Conservation (phyloP, 1,140 invertebrate species). For the Venustaconcha ellipsiformis region DNA sequence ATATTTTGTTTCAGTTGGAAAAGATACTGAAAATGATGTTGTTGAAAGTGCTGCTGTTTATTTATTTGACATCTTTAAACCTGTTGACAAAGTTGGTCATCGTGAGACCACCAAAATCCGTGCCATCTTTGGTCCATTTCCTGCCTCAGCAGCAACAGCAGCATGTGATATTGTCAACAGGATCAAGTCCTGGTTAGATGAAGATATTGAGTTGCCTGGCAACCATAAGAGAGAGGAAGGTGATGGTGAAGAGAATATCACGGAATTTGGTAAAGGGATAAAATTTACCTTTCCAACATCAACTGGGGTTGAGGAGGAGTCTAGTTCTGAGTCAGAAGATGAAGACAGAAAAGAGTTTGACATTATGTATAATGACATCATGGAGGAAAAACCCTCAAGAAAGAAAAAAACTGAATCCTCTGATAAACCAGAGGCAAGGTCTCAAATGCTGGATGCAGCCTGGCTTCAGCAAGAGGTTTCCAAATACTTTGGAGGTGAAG, state of each 20-base stretch:
- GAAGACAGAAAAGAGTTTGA: slow-evolving; percentile 65
- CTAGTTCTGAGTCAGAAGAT: slow-evolving; percentile 55
- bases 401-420: slow-evolving; percentile 9
- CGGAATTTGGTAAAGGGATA: slow-evolving; percentile 63
- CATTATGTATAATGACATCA: slow-evolving; percentile 64
- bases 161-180: slow-evolving; percentile 57
- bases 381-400: slow-evolving; percentile 16
- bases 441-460: slow-evolving; percentile 24
- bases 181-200: slow-evolving; percentile 59
- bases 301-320: slow-evolving; percentile 28
- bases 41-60: slow-evolving; percentile 77
- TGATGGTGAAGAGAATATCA: slow-evolving; percentile 44
- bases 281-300: slow-evolving; percentile 47
- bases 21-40: slow-evolving; percentile 72
- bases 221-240: slow-evolving; percentile 44
- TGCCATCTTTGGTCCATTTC: slow-evolving; percentile 65
- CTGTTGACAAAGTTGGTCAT: slow-evolving; percentile 73
- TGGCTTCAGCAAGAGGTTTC: slow-evolving; percentile 56
- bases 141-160: slow-evolving; percentile 58
- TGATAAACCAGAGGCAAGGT: not conserved
- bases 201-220: slow-evolving; percentile 40
- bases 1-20: slow-evolving; percentile 60
- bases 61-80: slow-evolving; percentile 75
- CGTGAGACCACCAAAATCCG: slow-evolving; percentile 55
- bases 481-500: slow-evolving; percentile 44